These are phyloP conservation scores for Drosophila lacertosa DNA, from an alignment of 1,140 invertebrate genomes.

Conservation along the genomic window DNA sequence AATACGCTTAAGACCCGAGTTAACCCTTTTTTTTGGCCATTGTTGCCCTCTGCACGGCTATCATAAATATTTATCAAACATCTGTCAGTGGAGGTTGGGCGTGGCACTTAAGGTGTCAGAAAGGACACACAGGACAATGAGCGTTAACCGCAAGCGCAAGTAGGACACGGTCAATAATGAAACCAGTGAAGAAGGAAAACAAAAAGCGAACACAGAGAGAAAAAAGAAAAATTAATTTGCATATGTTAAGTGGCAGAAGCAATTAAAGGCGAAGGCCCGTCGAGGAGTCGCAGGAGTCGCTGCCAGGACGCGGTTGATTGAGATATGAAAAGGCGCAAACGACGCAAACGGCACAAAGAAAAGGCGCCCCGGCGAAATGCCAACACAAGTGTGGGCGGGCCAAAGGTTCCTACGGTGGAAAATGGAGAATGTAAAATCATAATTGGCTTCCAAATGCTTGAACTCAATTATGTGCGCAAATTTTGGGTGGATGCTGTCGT, in stretches of 20 bases:
- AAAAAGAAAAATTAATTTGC: slow-evolving; percentile 71
- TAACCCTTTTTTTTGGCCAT: slow-evolving; percentile 51
- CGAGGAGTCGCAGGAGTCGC: not conserved
- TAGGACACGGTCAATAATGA: slow-evolving; percentile 22
- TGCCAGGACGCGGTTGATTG: slow-evolving; percentile 59
- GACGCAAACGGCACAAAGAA: slow-evolving; percentile 21
- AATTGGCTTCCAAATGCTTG: slow-evolving; percentile 82
- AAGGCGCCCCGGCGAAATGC: slow-evolving; percentile 1
- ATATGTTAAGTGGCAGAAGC: slow-evolving; percentile 81
- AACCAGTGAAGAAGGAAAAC: not conserved
- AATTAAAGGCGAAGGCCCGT: slow-evolving; percentile 59
- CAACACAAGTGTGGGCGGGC: not conserved
- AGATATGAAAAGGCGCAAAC: slow-evolving; percentile 61
- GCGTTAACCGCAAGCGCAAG: slow-evolving; percentile 25
- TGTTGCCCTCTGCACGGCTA: slow-evolving; percentile 40
- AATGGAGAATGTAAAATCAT: slow-evolving; percentile 73
- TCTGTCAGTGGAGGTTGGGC: slow-evolving; percentile 30
- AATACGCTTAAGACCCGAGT: not conserved
- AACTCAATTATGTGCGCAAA: slow-evolving; percentile 79
- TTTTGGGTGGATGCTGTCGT: slow-evolving; percentile 64
- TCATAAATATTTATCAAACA: slow-evolving; percentile 79
- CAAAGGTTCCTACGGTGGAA: not conserved
- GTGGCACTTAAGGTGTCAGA: slow-evolving; percentile 60
- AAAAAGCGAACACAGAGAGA: not conserved
- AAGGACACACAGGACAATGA: slow-evolving; percentile 39